phyloP scores from a whole-genome alignment of 2,888 invertebrate genomes.

The Lamellibrachia columna region DNA sequence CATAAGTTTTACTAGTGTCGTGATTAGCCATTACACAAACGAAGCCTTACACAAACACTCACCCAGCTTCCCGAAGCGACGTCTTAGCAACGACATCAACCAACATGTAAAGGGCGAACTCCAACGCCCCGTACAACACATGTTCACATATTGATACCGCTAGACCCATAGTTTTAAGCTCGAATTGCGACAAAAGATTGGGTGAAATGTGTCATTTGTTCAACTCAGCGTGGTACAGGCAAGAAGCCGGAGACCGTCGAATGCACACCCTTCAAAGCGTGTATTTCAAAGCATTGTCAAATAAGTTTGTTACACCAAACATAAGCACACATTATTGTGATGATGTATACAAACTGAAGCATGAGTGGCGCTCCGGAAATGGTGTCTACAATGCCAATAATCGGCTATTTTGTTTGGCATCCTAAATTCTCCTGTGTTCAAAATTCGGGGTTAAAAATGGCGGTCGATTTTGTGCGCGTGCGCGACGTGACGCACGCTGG shows the following conservation, averaged over 20 bases:
- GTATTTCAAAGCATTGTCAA: conserved; percentile 11
- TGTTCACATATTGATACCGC: conserved; percentile 1
- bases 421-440: conserved; percentile 16
- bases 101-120: conserved; percentile 4
- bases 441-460: conserved; percentile 16
- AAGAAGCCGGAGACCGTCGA: not conserved
- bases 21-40: too few relatives aligned
- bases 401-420: not conserved
- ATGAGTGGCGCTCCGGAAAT: not conserved
- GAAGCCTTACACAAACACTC: not conserved
- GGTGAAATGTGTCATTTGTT: not conserved
- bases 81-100: not conserved
- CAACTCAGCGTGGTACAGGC: not conserved
- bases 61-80: conserved; percentile 9
- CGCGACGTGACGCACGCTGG: not conserved
- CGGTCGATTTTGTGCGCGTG: conserved; percentile 5
- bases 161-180: not conserved
- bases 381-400: not conserved
- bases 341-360: not conserved
- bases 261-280: not conserved
- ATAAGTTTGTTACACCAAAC: not conserved
- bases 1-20: too few relatives aligned
- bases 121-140: not conserved
- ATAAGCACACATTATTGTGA: not conserved
- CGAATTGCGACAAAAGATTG: not conserved